A percentile compares a stretch with the other conserved stretches of the same genome.
phyloP scores from a whole-genome alignment of 2,888 invertebrate genomes.

The Oxyscelio sp. region DNA sequence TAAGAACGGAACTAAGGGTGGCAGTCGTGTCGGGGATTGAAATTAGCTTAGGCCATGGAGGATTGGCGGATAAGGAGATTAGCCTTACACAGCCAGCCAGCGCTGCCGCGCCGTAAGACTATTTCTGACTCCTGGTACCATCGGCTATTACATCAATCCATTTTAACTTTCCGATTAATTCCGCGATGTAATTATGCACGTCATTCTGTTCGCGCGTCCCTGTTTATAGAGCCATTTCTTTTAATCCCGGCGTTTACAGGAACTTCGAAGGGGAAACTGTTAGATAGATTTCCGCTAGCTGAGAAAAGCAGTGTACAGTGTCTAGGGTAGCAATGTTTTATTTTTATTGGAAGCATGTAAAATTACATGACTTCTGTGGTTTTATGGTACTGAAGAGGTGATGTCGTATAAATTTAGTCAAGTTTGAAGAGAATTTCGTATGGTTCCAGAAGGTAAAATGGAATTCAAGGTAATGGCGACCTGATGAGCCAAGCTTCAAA shows the following conservation, averaged over 20 bases:
- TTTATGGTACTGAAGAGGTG: too few species aligned
- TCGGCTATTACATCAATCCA: conserved; percentile 37
- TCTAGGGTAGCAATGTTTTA: too few species aligned
- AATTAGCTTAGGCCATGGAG: conserved; percentile 68
- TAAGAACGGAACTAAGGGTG: conserved; percentile 74
- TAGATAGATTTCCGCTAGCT: too few species aligned
- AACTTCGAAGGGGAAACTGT: neutral
- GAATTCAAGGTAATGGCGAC: too few species aligned
- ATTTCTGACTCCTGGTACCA: conserved; percentile 42
- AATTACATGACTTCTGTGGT: too few species aligned
- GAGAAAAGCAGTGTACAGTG: too few species aligned
- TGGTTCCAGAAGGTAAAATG: too few species aligned
- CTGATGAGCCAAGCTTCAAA: too few species aligned
- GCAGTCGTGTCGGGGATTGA: conserved; percentile 60
- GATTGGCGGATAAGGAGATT: conserved; percentile 65
- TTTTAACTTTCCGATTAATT: conserved; percentile 45
- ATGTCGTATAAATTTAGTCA: too few species aligned
- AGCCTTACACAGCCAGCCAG: conserved; percentile 50
- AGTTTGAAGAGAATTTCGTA: too few species aligned
- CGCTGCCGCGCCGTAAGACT: conserved; percentile 32
- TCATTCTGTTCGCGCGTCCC: neutral
- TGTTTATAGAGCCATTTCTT: conserved; percentile 3
- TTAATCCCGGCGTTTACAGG: conserved; percentile 1
- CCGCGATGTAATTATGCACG: conserved; percentile 28
- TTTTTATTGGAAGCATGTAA: too few species aligned